phyloP scores from a whole-genome alignment of 1,140 invertebrate species.

The Dendrolimus kikuchii region DNA sequence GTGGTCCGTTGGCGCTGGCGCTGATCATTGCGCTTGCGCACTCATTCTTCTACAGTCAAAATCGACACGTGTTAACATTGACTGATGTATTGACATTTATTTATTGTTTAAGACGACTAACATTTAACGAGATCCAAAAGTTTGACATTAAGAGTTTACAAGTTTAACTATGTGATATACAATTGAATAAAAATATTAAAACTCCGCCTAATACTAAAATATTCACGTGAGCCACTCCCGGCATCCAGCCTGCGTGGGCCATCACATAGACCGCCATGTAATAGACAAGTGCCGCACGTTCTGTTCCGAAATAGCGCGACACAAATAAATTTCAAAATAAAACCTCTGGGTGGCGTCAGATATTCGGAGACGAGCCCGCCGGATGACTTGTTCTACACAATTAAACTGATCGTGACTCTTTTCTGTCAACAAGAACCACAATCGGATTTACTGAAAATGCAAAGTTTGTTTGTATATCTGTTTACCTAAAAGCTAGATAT shows the following conservation, averaged over 20 bases:
- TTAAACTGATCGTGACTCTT: slow-evolving; percentile 41
- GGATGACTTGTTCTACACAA: slow-evolving; percentile 45
- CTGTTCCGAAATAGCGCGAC: slow-evolving; percentile 66
- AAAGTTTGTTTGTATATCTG: no score
- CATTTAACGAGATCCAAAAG: no score
- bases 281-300: slow-evolving; percentile 59
- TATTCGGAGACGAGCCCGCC: slow-evolving; percentile 37
- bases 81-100: no score
- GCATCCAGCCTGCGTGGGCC: slow-evolving; percentile 35
- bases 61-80: slow-evolving; percentile 8
- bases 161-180: no score
- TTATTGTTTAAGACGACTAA: no score
- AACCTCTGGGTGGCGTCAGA: slow-evolving; percentile 60
- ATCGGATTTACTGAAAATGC: slow-evolving; percentile 9
- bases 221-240: slow-evolving; percentile 24
- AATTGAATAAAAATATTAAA: not conserved
- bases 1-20: slow-evolving; percentile 30
- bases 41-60: slow-evolving; percentile 13
- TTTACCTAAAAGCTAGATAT: no score
- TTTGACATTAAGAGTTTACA: no score
- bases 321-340: slow-evolving; percentile 71
- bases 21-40: slow-evolving; percentile 15
- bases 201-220: slow-evolving; percentile 8
- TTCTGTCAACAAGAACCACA: slow-evolving; percentile 4
- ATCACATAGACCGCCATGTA: slow-evolving; percentile 42